Conservation (phyloP, 2,888 invertebrate genomes). For the Candidula unifasciata region DNA sequence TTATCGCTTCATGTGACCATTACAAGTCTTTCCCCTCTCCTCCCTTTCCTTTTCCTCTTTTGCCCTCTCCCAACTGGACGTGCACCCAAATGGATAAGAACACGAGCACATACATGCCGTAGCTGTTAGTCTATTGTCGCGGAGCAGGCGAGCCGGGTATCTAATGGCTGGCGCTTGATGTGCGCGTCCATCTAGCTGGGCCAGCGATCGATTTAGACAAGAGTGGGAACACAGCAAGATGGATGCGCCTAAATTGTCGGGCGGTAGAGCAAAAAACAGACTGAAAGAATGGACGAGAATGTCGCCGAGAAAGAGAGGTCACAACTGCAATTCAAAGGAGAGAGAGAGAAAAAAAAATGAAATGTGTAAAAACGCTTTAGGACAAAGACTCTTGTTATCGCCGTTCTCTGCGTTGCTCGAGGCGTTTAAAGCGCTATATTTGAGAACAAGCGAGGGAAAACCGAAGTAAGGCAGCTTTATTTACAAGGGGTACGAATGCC, state of each 20-base stretch:
- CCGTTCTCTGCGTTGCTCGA: too few species aligned
- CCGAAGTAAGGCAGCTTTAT: too few species aligned
- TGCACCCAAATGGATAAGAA: too few species aligned
- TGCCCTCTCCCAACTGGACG: too few species aligned
- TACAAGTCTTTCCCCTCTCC: too few species aligned
- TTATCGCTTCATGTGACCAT: too few species aligned
- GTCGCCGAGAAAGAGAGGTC: not conserved
- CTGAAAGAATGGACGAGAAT: constrained; percentile 24
- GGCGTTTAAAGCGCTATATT: not conserved
- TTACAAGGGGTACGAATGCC: too few species aligned
- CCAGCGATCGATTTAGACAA: constrained; percentile 29
- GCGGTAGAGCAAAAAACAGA: constrained; percentile 36
- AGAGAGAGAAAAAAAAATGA: not conserved
- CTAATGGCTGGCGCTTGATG: constrained; percentile 32
- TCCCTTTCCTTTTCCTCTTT: too few species aligned
- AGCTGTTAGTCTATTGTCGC: not conserved
- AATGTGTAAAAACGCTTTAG: not conserved
- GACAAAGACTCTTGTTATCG: not conserved
- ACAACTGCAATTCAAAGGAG: not conserved
- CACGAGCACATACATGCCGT: too few species aligned
- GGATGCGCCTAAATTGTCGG: constrained; percentile 35
- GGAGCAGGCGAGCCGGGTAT: constrained; percentile 20
- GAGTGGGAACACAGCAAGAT: constrained; percentile 39
- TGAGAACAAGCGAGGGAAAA: not conserved
- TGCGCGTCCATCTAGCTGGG: constrained; percentile 25